Conservation (phyloP, 2,797 vertebrate species). For the Mus minutoides region DNA sequence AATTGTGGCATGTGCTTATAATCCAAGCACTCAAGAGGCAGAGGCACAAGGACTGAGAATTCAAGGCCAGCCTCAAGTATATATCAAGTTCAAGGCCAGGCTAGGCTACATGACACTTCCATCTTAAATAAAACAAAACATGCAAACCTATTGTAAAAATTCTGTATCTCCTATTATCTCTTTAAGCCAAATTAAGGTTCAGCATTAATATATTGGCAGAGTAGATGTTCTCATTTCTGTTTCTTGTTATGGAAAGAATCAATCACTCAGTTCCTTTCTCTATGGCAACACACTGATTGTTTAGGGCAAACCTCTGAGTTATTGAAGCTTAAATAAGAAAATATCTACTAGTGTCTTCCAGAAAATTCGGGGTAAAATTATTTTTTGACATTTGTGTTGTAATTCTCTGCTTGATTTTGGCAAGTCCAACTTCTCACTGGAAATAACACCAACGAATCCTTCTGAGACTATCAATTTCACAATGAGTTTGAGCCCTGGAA, state of each 20-base stretch:
- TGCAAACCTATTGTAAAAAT: neutral
- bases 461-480: constrained; percentile 50
- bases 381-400: constrained; percentile 45
- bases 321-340: constrained; percentile 39
- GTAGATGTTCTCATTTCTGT: constrained; percentile 41
- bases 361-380: constrained; percentile 55
- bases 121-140: neutral
- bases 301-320: constrained; percentile 22
- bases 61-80: neutral
- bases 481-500: neutral
- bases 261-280: constrained; percentile 4
- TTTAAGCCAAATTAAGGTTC: constrained; percentile 50
- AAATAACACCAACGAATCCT: constrained; percentile 27
- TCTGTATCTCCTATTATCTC: constrained; percentile 5
- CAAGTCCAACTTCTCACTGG: constrained; percentile 46
- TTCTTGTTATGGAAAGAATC: constrained; percentile 52
- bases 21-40: neutral
- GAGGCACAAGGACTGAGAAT: neutral
- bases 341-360: constrained; percentile 51
- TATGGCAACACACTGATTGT: neutral
- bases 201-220: constrained; percentile 25
- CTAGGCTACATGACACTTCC: neutral
- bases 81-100: neutral
- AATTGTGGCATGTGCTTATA: neutral
- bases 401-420: constrained; percentile 58